phyloP scores from a whole-genome alignment of 1,140 invertebrate genomes.

The Paraescarpia echinospica region DNA sequence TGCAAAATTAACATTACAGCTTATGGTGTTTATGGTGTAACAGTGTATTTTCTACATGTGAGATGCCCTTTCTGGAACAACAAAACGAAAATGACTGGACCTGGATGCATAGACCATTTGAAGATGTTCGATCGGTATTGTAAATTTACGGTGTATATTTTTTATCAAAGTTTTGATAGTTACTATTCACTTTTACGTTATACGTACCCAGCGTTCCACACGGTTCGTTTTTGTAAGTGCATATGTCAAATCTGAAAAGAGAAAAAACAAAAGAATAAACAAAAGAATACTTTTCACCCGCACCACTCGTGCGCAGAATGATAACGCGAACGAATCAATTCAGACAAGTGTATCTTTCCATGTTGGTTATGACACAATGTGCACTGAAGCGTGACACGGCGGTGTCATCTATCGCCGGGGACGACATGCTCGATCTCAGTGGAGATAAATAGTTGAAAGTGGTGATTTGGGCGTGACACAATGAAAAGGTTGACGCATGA shows the following conservation, averaged over 20 bases:
- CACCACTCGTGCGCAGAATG: background rate
- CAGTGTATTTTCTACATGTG: background rate
- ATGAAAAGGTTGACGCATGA: background rate
- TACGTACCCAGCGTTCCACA: slow-evolving; percentile 71
- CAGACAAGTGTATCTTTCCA: background rate
- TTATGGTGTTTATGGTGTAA: background rate
- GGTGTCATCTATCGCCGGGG: background rate
- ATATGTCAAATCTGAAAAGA: slow-evolving; percentile 75
- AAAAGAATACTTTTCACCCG: background rate
- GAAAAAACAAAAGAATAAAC: slow-evolving; percentile 19
- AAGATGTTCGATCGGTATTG: background rate
- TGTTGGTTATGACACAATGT: background rate
- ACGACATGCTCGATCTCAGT: background rate
- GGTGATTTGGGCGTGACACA: slow-evolving; percentile 4
- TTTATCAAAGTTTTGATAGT: background rate
- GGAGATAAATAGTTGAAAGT: background rate
- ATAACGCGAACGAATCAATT: background rate
- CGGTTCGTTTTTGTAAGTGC: slow-evolving; percentile 69
- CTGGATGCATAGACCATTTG: background rate
- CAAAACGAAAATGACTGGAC: background rate
- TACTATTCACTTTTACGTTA: background rate
- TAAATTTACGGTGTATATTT: background rate
- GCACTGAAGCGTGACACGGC: background rate
- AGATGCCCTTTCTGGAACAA: no score
- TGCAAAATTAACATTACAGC: no score